Base-by-base conservation (phyloP, 2,797 vertebrate genomes). In the Carapus acus region DNA sequence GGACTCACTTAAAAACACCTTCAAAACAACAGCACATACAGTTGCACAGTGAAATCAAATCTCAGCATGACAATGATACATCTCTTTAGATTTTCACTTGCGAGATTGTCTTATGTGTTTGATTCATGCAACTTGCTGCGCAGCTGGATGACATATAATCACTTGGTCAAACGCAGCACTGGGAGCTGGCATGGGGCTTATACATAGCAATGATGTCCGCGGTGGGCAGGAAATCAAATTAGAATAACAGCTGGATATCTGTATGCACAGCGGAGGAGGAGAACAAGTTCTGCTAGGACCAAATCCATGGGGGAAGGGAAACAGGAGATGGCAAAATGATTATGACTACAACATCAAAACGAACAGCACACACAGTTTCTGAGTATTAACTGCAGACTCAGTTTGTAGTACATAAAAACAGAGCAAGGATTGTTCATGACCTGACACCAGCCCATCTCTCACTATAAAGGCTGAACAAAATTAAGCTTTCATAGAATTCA, bases 71-170 rank as follows among this genome's bases (percentile, higher is more conserved):
- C 24, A 19, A 43, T 17, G 11, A 21, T 52, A 63, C 62, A 3
- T 33, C 41, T 54, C 38, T 66, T 55, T 43, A 62, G 73, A 63
- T 60, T 69, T 44, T 34, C 31, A 55, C 49, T 49, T 50, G 14
- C 12, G 52, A 62, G 45, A 31, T 56, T 34, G 60, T 47, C 8
- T 46, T 55, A 54, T 39, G 51, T 49, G 34, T 18, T 3, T 12
- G 22, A 52, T 45, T 53, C 55, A 61, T 43, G 54, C 18, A 64
- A 37, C 43, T 54, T n/a, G 22, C 55, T 45, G 21, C 36, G 61
- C 17, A 40, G 20, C n/a, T 54, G 21, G 65, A 73, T 50, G 20
- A 47, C 19, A 54, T 16, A 49, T 2, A 2, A 23, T 41, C 18
- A 31, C 43, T 62, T 22, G 43, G 53, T 50, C 49, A 48, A 49